Percentiles rank a stretch among this genome's conserved stretches.
phyloP scores from a whole-genome alignment of 2,888 invertebrate genomes.

The Hetaerina titia region DNA sequence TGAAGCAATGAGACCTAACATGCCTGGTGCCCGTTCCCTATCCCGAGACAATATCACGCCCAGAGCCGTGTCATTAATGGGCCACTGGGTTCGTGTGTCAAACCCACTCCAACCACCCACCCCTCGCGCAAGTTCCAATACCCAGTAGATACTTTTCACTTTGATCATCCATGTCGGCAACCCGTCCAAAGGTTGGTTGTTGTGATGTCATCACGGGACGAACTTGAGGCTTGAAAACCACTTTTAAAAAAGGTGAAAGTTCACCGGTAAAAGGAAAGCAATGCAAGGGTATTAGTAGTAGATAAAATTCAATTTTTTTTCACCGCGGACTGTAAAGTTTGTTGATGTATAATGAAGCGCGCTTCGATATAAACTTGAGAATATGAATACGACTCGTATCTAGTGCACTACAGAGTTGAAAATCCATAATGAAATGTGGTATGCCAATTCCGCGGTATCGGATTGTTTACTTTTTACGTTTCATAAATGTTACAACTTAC shows the following conservation, averaged over 20 bases:
- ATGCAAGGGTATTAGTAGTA: too few species aligned
- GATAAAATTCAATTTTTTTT: too few species aligned
- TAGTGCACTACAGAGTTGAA: too few species aligned
- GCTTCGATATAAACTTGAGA: too few species aligned
- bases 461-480: too few species aligned
- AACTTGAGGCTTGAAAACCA: not conserved
- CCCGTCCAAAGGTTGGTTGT: not conserved
- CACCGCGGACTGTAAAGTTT: too few species aligned
- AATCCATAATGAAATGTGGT: too few species aligned
- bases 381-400: too few species aligned
- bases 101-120: not conserved
- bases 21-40: not conserved
- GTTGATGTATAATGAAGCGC: too few species aligned
- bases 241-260: too few species aligned
- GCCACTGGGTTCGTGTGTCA: constrained; percentile 16
- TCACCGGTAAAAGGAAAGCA: not conserved
- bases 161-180: constrained; percentile 12
- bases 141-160: not conserved
- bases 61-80: constrained; percentile 19
- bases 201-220: not conserved
- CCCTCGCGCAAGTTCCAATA: not conserved
- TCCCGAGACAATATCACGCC: constrained; percentile 10
- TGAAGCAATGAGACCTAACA: not conserved
- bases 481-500: too few species aligned
- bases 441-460: too few species aligned